Percentiles rank a stretch among this genome's conserved stretches.
Evolutionary conservation across 2,797 vertebrate species (phyloP).

Genomic region (Sebastes hubbsi): DNA sequence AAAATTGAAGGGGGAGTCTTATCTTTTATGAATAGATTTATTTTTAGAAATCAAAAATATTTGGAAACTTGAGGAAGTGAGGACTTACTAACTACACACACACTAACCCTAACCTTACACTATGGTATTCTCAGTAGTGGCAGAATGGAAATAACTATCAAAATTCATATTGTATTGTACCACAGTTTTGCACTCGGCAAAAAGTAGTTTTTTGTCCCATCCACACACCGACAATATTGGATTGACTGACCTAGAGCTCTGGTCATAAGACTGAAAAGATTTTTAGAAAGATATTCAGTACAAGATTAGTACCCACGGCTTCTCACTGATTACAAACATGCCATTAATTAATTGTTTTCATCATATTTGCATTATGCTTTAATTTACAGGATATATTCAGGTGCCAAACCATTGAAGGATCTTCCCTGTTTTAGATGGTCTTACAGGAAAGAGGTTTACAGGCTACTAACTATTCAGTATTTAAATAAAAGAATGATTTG

Average conservation of each 20-base stretch:
- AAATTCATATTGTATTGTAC: background rate
- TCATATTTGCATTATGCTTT: background rate
- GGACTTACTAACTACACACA: background rate
- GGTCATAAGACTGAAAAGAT: no score
- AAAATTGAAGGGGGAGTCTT: background rate
- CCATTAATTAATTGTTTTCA: background rate
- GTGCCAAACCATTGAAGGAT: background rate
- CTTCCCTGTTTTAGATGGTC: no score
- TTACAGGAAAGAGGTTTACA: background rate
- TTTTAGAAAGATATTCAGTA: no score
- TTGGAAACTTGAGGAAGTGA: background rate
- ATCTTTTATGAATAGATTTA: background rate
- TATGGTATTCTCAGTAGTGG: no score
- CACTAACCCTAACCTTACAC: no score
- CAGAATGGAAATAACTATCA: background rate
- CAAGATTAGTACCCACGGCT: no score
- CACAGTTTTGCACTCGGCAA: no score
- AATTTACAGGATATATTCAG: background rate
- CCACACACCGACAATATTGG: background rate
- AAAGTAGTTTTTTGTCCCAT: no score
- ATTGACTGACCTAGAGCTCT: no score
- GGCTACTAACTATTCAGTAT: background rate
- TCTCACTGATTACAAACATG: no score
- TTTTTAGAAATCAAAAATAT: background rate
- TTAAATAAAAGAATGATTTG: background rate